A percentile compares a stretch with the other conserved stretches of the same genome.
Conservation (phyloP, 2,113 vertebrate species). For the Anas platyrhynchos region DNA sequence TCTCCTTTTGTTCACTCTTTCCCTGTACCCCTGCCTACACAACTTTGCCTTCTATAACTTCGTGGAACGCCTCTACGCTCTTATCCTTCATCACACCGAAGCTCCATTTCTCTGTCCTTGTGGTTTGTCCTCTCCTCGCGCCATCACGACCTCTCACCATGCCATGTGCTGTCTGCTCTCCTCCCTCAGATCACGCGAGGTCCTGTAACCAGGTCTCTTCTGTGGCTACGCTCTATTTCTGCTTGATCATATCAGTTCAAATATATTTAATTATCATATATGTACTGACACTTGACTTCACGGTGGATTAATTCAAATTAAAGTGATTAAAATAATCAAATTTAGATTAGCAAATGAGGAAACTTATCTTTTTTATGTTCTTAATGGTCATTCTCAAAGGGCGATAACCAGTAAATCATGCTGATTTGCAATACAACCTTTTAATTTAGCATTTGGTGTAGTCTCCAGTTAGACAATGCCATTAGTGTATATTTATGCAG, state of each 20-base stretch:
- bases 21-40: background rate
- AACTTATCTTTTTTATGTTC: conserved; percentile 10
- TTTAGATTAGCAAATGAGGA: conserved; percentile 53
- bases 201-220: background rate
- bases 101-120: background rate
- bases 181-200: background rate
- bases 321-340: conserved; percentile 50
- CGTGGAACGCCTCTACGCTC: background rate
- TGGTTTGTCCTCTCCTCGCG: background rate
- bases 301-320: conserved; percentile 40
- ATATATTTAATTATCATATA: conserved; percentile 17
- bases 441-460: background rate
- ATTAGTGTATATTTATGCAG: background rate
- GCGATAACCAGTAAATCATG: conserved; percentile 1
- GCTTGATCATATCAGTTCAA: background rate
- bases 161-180: background rate
- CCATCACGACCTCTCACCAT: background rate
- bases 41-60: background rate
- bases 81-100: background rate
- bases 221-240: background rate
- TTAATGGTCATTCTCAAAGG: conserved; percentile 43
- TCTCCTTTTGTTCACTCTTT: background rate
- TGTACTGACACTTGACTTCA: conserved; percentile 39
- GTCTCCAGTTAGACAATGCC: background rate
- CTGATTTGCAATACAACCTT: background rate